Conservation (phyloP, 2,888 invertebrate species). For the Nemapogon koenigi region DNA sequence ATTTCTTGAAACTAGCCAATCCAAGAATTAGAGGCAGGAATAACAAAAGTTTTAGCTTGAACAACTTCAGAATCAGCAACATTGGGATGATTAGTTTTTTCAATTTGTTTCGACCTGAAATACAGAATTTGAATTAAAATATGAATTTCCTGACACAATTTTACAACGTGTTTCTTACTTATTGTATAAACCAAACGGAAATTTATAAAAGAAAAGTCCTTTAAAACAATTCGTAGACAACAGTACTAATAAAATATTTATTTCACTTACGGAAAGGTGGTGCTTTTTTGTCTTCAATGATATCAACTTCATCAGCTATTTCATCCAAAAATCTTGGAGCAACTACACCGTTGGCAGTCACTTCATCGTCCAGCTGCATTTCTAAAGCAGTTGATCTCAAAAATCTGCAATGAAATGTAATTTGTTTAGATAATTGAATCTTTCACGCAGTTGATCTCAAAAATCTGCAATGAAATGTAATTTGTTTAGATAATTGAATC, state of each 20-base stretch:
- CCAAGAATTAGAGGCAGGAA: slow-evolving; percentile 85
- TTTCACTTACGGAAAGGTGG: slow-evolving; percentile 78
- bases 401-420: slow-evolving; percentile 60
- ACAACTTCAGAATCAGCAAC: slow-evolving; percentile 80
- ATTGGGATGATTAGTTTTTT: slow-evolving; percentile 85
- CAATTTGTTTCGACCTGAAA: slow-evolving; percentile 77
- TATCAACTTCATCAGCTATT: slow-evolving; percentile 82
- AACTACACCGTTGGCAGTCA: slow-evolving; percentile 76
- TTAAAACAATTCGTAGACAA: not conserved
- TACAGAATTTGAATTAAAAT: not conserved
- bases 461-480: slow-evolving; percentile 60
- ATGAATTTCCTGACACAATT: not conserved
- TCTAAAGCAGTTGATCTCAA: slow-evolving; percentile 80
- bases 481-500: no score
- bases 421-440: no score
- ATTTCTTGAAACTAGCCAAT: slow-evolving; percentile 83
- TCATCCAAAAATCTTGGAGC: slow-evolving; percentile 84
- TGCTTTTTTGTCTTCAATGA: slow-evolving; percentile 82
- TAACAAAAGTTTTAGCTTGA: slow-evolving; percentile 81
- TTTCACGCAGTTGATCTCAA: slow-evolving; percentile 80
- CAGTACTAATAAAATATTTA: no score
- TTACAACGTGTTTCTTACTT: not conserved
- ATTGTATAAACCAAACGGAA: not conserved
- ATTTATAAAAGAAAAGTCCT: not conserved
- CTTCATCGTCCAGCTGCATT: slow-evolving; percentile 74